Evolutionary conservation across 1,140 invertebrate genomes (phyloP), one percentile per base, ranked within the genome.

Genomic region (Antheraea mylitta): DNA sequence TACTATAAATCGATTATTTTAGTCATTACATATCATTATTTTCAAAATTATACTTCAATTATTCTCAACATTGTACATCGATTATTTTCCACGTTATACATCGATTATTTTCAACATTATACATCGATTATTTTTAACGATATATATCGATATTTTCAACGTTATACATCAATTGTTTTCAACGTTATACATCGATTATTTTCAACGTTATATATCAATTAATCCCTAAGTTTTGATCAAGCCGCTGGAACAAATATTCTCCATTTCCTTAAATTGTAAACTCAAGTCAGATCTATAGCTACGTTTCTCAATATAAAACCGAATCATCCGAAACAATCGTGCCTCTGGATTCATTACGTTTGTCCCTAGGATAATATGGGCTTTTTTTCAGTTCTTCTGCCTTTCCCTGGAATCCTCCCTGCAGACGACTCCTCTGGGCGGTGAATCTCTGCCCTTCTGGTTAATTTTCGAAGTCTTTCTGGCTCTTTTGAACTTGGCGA

Each of bases 401-500:
- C 96, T 82, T 81, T 96, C 96, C 22, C 96, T 92, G n/a, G 95
- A 96, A 76, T 96, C 95, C 79, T 96, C 96, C 48, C 95, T 90
- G 77, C 95, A 93, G 0, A 94, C 85, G 0, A 94, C 85, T 64
- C 93, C 94, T 66, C 94, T 89, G 0, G 95, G 94, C 0, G 94
- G 94, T 0, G 94, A 95, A 71, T 93, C 93, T 3, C 92, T 67
- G 0, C 92, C 91, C 71, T 91, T 92, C 42, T 94, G 93, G 68
- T 91, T 92, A 18, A 94, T 92, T 72, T 95, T 95, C 0, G 94
- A 93, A 1, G 94, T 93, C 78, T 96, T 95, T 66, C 96, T 93
- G 10, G 95, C 97, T 48, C 97, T 92, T 75, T 98, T 97, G 88
- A 98, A 97, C 86, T 98, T 98, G 37, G 97, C 97, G 72, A 99